Conservation (phyloP, 2,888 invertebrate genomes). For the Lutraria lutraria region DNA sequence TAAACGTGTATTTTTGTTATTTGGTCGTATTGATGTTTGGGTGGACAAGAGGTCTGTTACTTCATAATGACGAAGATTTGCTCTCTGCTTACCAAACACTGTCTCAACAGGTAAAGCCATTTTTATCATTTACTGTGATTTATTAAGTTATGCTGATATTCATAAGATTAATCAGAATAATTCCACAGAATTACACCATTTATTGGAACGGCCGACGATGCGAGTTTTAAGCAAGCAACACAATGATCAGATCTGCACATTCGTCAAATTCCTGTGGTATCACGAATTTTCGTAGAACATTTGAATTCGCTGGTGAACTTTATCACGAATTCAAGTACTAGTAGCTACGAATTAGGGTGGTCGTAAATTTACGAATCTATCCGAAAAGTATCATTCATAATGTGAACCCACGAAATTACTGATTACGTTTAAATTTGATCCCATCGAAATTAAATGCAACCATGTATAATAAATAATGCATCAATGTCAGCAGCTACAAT, state of each 20-base stretch:
- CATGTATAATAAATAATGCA: too few relatives aligned
- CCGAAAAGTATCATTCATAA: too few relatives aligned
- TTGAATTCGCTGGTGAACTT: too few relatives aligned
- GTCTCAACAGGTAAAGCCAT: neutral
- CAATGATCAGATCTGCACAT: neutral
- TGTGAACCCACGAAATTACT: too few relatives aligned
- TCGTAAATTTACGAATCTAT: too few relatives aligned
- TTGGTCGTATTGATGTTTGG: neutral
- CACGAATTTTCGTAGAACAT: neutral
- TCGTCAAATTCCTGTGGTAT: neutral
- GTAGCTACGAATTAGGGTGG: too few relatives aligned
- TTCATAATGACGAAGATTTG: conserved; percentile 8
- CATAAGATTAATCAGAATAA: neutral
- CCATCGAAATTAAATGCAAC: too few relatives aligned
- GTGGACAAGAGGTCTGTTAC: neutral
- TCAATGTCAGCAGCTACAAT: too few relatives aligned
- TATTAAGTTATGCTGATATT: neutral
- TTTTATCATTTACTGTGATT: neutral
- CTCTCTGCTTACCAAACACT: conserved; percentile 5
- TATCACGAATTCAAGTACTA: too few relatives aligned
- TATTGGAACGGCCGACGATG: neutral
- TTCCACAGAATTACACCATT: neutral
- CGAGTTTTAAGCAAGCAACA: neutral
- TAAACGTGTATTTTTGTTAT: neutral
- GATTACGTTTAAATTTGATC: too few relatives aligned